These are phyloP conservation scores for Psephotus haematonotus DNA, from an alignment of 2,113 vertebrate genomes.

Conservation along the genomic window DNA sequence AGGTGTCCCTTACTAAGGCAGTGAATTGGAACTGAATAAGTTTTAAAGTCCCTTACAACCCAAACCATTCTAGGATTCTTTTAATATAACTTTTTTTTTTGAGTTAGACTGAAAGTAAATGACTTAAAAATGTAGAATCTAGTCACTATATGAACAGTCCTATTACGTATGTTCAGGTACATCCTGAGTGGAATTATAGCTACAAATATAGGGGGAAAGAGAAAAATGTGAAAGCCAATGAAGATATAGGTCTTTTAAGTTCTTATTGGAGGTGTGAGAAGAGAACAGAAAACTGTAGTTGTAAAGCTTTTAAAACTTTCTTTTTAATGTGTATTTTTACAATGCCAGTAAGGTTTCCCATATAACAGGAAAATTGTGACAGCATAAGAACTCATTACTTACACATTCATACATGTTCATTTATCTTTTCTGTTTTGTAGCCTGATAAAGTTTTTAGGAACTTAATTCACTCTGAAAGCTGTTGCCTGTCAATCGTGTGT, in stretches of 20 bases:
- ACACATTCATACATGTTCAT: neutral
- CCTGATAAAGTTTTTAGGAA: neutral
- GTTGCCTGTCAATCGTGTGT: neutral
- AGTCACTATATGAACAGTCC: accelerated
- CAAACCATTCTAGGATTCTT: neutral
- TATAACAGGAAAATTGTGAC: neutral
- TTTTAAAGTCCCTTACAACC: neutral
- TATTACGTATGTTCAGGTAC: neutral
- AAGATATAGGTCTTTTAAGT: neutral
- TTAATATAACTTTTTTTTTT: neutral
- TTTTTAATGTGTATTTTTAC: neutral
- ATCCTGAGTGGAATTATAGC: neutral
- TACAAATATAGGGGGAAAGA: neutral
- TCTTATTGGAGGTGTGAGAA: neutral
- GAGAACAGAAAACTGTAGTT: neutral
- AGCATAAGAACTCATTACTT: neutral
- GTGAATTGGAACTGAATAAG: neutral
- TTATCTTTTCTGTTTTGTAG: neutral
- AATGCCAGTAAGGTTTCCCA: neutral
- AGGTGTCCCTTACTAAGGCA: neutral
- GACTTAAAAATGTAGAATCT: neutral
- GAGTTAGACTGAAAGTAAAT: neutral
- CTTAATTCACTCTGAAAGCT: neutral
- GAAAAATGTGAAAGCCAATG: neutral
- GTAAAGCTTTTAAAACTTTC: neutral